Evolutionary conservation across 1,140 invertebrate genomes (phyloP).

Genomic region (Araneus ventricosus): DNA sequence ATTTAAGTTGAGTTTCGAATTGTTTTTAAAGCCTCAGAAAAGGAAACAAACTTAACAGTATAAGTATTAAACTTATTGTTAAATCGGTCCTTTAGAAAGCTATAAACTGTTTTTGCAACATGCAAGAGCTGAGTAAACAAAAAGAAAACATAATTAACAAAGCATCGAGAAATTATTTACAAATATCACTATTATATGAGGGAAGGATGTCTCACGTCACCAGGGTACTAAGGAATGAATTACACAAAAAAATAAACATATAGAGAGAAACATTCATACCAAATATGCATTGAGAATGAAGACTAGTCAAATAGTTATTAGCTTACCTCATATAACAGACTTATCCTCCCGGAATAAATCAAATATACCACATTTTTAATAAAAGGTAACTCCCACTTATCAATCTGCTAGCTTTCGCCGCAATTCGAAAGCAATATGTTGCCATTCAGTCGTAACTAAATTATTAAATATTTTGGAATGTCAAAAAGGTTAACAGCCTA

Average conservation of each 20-base stretch:
- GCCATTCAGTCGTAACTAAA: slow-evolving; percentile 8
- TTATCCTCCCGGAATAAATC: slow-evolving; percentile 1
- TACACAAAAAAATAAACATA: background rate
- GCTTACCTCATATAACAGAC: slow-evolving; percentile 57
- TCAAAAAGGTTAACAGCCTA: background rate
- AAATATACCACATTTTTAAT: slow-evolving; percentile 71
- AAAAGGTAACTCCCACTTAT: slow-evolving; percentile 59
- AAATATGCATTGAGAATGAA: background rate
- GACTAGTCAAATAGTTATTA: background rate
- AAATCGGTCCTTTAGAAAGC: too few relatives aligned
- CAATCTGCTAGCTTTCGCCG: slow-evolving; percentile 58
- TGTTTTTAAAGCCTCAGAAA: too few relatives aligned
- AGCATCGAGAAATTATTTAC: too few relatives aligned
- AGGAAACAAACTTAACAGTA: too few relatives aligned
- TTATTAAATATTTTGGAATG: background rate
- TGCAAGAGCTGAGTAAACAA: too few relatives aligned
- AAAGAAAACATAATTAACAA: too few relatives aligned
- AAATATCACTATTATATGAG: background rate
- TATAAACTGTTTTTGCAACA: too few relatives aligned
- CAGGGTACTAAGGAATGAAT: background rate
- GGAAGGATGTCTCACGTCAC: slow-evolving; percentile 6
- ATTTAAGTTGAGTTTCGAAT: too few relatives aligned
- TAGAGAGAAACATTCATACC: background rate
- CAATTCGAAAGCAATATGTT: slow-evolving; percentile 40
- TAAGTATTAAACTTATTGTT: too few relatives aligned